Base-by-base conservation (phyloP, 2,797 vertebrate genomes). In the Choloepus didactylus region DNA sequence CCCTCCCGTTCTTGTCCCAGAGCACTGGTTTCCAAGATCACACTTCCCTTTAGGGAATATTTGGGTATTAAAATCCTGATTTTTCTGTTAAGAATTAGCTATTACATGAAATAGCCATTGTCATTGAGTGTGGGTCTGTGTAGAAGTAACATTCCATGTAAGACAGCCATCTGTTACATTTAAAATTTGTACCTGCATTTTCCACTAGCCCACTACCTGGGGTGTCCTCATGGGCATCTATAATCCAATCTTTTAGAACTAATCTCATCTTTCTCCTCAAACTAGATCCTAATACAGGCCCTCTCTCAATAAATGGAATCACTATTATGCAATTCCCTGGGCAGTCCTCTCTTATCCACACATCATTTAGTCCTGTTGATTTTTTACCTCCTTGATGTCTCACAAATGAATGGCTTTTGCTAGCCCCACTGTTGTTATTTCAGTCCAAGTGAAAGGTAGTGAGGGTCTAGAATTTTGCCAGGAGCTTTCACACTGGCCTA, bases 11-110 rank as follows among this genome's bases (percentile, higher is more conserved):
- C 35, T 35, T 35, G 35, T 10, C 46, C 46, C 7, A 19, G 29
- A 60, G 16, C 75, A 66, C 11, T 93, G 23, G 94, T 80, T 87
- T 84, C 80, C 29, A 94, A 92, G 77, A 25, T 62, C 69, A 88
- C 54, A 7, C 14, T 91, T 64, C n/a, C 75, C 66, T 81, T 94
- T 62, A 89, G 49, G 21, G 46, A 80, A 62, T 81, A 91, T 51
- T 59, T 82, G 51, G 25, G 18, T 59, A 80, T 73, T 86, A 95
- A 70, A 92, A 86, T 11, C 15, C 21, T 38, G 25, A 49, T 70
- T 95, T 94, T 14, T 70, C 23, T 73, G 25, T 46, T 46, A 18
- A 44, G 29, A 9, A 29, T 12, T 14, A 25, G 11, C 11, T 51
- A n/a, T 41, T 85, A 75, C 66, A 75, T 88, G 35, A 7, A 83